Evolutionary conservation across 2,113 vertebrate species (phyloP).

Genomic region (Camelus dromedarius): DNA sequence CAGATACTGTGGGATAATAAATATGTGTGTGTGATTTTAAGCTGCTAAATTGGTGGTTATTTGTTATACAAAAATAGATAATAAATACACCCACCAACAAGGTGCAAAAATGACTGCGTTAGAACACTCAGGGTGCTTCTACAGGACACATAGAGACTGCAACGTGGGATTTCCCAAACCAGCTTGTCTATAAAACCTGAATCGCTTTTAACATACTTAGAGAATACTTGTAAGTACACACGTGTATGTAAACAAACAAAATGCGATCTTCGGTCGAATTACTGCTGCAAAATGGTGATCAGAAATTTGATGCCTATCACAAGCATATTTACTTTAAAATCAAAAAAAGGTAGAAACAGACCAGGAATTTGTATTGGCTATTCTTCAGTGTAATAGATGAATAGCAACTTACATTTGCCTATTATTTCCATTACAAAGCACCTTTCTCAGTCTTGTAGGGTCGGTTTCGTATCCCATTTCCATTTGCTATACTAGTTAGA

Average conservation of each 20-base stretch:
- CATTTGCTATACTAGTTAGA: constrained; percentile 17
- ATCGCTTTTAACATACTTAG: neutral
- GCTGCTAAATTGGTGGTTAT: neutral
- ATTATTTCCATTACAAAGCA: constrained; percentile 51
- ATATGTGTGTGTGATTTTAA: neutral
- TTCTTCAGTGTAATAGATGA: neutral
- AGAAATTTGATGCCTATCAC: constrained; percentile 42
- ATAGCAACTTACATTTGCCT: neutral
- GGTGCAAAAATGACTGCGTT: neutral
- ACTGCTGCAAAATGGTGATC: neutral
- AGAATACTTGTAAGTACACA: neutral
- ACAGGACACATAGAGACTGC: neutral
- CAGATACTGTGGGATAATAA: neutral
- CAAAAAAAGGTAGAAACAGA: neutral
- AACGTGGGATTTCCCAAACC: neutral
- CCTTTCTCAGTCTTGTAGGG: neutral
- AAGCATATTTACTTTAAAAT: neutral
- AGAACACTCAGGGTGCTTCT: neutral
- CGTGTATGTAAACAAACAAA: neutral
- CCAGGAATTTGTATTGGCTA: neutral
- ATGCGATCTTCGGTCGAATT: constrained; percentile 7
- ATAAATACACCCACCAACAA: neutral
- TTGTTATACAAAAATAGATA: neutral
- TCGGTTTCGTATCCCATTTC: neutral
- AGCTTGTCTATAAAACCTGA: neutral